Evolutionary conservation across 2,888 invertebrate genomes (phyloP).

Genomic region (Heliconius aoede): DNA sequence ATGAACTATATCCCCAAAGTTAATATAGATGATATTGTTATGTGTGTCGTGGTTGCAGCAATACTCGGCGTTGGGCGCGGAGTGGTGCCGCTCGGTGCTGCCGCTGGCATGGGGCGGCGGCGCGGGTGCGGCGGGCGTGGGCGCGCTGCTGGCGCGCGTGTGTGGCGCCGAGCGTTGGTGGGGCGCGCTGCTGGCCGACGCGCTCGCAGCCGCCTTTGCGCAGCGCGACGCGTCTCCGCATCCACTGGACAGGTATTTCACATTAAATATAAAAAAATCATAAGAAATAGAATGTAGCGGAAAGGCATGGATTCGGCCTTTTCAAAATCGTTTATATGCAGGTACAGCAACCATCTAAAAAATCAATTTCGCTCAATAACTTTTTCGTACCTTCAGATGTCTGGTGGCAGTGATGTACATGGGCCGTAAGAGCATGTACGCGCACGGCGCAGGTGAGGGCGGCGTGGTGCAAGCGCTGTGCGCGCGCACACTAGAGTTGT

Average conservation of each 20-base stretch:
- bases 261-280: too few species aligned
- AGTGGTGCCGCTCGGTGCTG: slow-evolving; percentile 69
- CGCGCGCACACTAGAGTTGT: slow-evolving; percentile 74
- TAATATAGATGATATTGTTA: neutral
- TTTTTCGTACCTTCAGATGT: slow-evolving; percentile 80
- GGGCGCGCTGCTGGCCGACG: slow-evolving; percentile 94
- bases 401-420: slow-evolving; percentile 94
- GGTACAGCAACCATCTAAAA: too few species aligned
- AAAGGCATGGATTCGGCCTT: too few species aligned
- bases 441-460: slow-evolving; percentile 68
- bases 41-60: slow-evolving; percentile 55
- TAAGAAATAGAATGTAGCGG: too few species aligned
- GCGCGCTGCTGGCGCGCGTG: slow-evolving; percentile 90
- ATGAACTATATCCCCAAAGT: too few species aligned
- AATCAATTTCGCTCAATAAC: neutral
- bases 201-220: slow-evolving; percentile 90
- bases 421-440: slow-evolving; percentile 89
- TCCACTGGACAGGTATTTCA: slow-evolving; percentile 88
- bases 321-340: too few species aligned
- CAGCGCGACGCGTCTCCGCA: slow-evolving; percentile 90
- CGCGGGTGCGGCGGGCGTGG: slow-evolving; percentile 90
- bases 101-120: slow-evolving; percentile 89
- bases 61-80: slow-evolving; percentile 58
- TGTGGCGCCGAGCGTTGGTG: slow-evolving; percentile 92
- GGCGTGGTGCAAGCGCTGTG: slow-evolving; percentile 84